These are phyloP conservation scores for Ephydatia muelleri DNA, from an alignment of 37 sponge, comb jelly and placozoan species.

Conservation along the genomic window DNA sequence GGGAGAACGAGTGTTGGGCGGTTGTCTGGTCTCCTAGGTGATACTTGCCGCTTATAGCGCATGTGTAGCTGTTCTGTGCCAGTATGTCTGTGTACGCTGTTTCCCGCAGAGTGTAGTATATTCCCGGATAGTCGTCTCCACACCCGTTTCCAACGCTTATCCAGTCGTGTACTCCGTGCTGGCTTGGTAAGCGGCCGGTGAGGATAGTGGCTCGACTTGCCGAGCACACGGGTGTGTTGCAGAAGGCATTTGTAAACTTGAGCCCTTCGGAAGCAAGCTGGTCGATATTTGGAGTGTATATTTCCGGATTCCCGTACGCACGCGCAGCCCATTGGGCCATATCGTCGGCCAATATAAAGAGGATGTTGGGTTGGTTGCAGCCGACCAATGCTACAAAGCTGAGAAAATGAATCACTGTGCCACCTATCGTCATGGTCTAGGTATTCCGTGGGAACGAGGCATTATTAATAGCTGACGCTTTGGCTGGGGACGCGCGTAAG, in stretches of 20 bases:
- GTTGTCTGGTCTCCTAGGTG: constrained; percentile 63
- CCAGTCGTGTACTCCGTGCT: constrained; percentile 78
- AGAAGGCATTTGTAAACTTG: constrained; percentile 69
- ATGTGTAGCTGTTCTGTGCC: constrained; percentile 36
- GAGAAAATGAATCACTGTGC: not conserved
- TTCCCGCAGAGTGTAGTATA: constrained; percentile 54
- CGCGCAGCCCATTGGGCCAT: constrained; percentile 72
- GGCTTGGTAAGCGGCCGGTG: constrained; percentile 73
- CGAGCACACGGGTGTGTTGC: constrained; percentile 79
- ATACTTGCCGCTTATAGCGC: constrained; percentile 74
- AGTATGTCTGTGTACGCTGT: constrained; percentile 68
- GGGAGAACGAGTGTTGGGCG: constrained; percentile 64
- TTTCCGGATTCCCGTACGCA: constrained; percentile 67
- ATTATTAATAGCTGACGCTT: no score
- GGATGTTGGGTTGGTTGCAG: constrained; percentile 24
- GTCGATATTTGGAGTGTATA: constrained; percentile 72
- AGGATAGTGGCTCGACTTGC: constrained; percentile 67
- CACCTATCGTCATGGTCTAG: no score
- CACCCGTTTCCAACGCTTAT: constrained; percentile 70
- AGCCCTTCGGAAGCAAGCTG: constrained; percentile 70
- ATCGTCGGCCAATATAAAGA: constrained; percentile 65
- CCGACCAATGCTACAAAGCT: not conserved
- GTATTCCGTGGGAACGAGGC: no score
- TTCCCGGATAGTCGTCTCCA: constrained; percentile 23
- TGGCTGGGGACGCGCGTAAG: no score